Evolutionary conservation across 2,113 vertebrate genomes (phyloP), one percentile per base, ranked within the genome.

Genomic region (Cinclus cinclus): DNA sequence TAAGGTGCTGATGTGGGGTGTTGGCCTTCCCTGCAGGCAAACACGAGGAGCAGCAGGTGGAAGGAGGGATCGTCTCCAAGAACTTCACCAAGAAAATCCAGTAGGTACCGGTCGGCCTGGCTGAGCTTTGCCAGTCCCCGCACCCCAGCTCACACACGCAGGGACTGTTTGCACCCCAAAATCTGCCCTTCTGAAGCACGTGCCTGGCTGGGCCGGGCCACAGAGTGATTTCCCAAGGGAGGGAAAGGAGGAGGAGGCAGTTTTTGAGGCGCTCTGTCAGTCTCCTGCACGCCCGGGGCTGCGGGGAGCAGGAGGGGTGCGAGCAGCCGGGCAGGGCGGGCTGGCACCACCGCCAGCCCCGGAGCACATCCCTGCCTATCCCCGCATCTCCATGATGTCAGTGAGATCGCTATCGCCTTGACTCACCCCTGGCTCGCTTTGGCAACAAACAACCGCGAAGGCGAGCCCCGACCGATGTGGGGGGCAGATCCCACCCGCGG

Each of bases 41-140:
- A 95, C 99, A 99, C 0, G 99, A 99, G 96, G 99, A 99, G 97
- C 99, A 99, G 94, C 99, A 99, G 88, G 98, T 99, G 33, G 99
- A 99, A 97, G 99, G 99, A 19, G 99, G 99, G 44, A 99, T 99
- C 8, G 99, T 99, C 81, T 99, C 99, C 82, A 99, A 99, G 98
- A 99, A 99, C 96, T 99, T 99, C 98, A 99, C 99, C 71, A 99
- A 99, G 98, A 99, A 99, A 98, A 99, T 99, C 97, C 99, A 99
- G 99, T 99, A 96, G 98, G 99, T 99, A 89, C 63, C 84, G n/a
- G 59, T 30, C 0, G 2, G 68, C 55, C 63, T 23, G 41, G 49
- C 76, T 39, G 73, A 64, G 84, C 71, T 50, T 44, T 85, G 62
- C 70, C 75, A 10, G 49, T 41, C 52, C 70, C 60, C 0, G 0